Conservation (phyloP, 2,797 vertebrate genomes). For the Rhinophrynus dorsalis region DNA sequence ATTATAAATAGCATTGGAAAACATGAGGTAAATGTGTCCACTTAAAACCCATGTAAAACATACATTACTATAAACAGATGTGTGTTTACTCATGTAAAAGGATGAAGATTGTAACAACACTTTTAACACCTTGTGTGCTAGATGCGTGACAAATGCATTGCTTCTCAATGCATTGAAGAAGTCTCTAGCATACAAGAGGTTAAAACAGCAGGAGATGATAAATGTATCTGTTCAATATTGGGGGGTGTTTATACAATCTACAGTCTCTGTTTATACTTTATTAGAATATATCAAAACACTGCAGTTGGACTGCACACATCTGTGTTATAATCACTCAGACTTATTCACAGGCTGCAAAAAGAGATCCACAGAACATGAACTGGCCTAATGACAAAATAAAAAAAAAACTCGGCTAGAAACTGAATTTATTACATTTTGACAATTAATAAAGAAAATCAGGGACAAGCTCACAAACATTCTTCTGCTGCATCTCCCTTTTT, state of each 20-base stretch:
- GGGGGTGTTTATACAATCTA: conserved; percentile 28
- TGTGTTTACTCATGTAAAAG: conserved; percentile 28
- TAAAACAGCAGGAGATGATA: conserved; percentile 29
- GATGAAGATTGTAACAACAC: conserved; percentile 20
- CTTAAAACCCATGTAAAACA: background rate
- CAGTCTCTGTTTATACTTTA: conserved; percentile 28
- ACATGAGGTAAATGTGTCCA: conserved; percentile 2
- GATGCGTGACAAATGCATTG: no score
- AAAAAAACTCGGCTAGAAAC: conserved; percentile 9
- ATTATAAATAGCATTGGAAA: conserved; percentile 10
- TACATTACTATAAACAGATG: conserved; percentile 9
- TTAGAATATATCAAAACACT: conserved; percentile 26
- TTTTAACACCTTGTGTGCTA: no score
- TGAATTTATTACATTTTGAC: conserved; percentile 31
- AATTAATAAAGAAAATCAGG: conserved; percentile 31
- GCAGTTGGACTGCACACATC: conserved; percentile 22
- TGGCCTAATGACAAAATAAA: background rate
- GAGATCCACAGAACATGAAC: background rate
- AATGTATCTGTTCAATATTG: conserved; percentile 23
- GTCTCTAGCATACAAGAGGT: no score
- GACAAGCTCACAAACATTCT: background rate
- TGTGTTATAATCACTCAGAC: conserved; percentile 4
- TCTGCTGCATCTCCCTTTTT: background rate
- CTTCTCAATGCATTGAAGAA: no score
- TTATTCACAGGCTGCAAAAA: conserved; percentile 20